Evolutionary conservation across 2,888 invertebrate genomes (phyloP), one percentile per base, ranked within the genome.

Genomic region (Drosophila histrio): DNA sequence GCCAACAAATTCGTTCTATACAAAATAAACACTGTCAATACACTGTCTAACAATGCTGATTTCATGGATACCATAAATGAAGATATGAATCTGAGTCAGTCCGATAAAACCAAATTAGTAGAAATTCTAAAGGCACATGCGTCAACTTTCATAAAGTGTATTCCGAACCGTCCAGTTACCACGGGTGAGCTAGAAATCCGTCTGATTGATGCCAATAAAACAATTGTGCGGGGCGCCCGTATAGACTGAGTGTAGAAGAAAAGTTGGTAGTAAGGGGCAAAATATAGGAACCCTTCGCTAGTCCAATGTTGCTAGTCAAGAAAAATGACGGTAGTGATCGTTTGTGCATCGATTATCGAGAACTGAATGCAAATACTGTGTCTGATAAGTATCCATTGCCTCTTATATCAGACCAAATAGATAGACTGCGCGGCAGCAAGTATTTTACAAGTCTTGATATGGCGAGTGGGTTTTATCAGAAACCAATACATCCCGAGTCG

Each of bases 181-280:
- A 39, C 39, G 6, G 60, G 47, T 11, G 11, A 47, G n/a, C 34
- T 38, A 11, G 22, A 62, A 15, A 62, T 56, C 13, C 26, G 36
- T n/a, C 15, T 56, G 7, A 21, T 46, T 15, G 26, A 38, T 21
- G 13, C 36, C 3, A 32, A 43, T 8, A 53, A 41, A 52, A 41
- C 39, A 6, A 21, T 41, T 13, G 5, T 9, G n/a, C n/a, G 19
- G 21, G 32, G n/a, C 22, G 43, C 1, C 43, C 44, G 13, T 56
- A 44, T 36, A 56, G 36, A 19, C 13, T 44, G 2, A 44, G 43
- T 4, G 5, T 3, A 3, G 36, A 54, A n/a, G 44, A 26, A 22
- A 53, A 53, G 22, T 8, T 43, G 13, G 13, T 26, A 2, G 26
- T 43, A 17, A 43, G 43, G 11, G 15, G 26, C 2, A 26, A 43